phyloP scores from a whole-genome alignment of 2,797 vertebrate genomes.

The Pachyuromys duprasi region DNA sequence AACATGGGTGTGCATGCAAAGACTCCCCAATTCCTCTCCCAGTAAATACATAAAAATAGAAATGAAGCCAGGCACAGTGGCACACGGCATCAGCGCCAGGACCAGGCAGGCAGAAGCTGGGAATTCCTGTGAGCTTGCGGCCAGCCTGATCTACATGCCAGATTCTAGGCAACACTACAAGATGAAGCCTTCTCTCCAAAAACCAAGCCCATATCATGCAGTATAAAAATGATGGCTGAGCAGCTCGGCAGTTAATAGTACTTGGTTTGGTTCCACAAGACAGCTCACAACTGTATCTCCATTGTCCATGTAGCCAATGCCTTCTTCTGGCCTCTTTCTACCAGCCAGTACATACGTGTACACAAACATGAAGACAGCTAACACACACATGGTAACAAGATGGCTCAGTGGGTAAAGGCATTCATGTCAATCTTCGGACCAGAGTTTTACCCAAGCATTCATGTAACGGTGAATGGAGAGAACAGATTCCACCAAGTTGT shows the following conservation, averaged over 20 bases:
- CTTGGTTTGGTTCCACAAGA: not conserved
- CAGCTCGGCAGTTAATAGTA: not conserved
- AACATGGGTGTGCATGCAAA: no score
- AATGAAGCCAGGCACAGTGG: no score
- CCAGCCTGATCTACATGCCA: not conserved
- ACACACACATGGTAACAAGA: not conserved
- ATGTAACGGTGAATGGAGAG: not conserved
- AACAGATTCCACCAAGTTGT: not conserved
- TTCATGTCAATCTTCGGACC: not conserved
- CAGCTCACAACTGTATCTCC: not conserved
- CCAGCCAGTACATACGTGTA: not conserved
- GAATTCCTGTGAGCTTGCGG: not conserved
- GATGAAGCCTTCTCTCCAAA: not conserved
- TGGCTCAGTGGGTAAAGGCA: not conserved
- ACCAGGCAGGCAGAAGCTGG: not conserved
- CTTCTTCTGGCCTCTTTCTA: not conserved
- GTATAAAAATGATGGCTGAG: not conserved
- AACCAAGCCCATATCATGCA: not conserved
- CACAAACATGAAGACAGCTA: not conserved
- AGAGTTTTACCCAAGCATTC: not conserved
- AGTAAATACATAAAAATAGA: not conserved
- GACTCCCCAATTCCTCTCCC: not conserved
- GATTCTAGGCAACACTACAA: not conserved
- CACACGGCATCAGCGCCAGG: not conserved
- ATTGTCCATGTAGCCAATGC: not conserved